Evolutionary conservation across 2,113 vertebrate species (phyloP).

Genomic region (Periophthalmodon schlosseri): DNA sequence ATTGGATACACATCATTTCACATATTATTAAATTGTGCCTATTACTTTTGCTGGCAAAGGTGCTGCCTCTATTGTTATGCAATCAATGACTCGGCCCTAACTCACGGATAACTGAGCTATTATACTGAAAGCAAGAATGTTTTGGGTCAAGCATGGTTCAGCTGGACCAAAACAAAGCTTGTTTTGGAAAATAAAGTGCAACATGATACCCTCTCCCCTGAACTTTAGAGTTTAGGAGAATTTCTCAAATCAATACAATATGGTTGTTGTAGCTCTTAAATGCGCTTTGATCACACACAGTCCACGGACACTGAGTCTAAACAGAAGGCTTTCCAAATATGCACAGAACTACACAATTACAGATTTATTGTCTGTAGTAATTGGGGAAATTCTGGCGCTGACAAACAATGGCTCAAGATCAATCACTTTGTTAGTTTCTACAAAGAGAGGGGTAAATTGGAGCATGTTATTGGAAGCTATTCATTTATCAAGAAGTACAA

Average conservation of each 20-base stretch:
- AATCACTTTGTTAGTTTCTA: constrained; percentile 2
- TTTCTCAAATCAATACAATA: constrained; percentile 23
- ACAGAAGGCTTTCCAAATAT: neutral
- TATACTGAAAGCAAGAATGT: constrained; percentile 16
- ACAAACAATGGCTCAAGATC: neutral
- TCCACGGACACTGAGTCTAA: neutral
- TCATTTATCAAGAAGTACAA: constrained; percentile 18
- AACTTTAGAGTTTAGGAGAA: constrained; percentile 25
- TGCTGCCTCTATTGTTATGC: neutral
- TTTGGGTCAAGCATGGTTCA: constrained; percentile 18
- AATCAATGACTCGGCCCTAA: neutral
- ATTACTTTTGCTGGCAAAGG: neutral
- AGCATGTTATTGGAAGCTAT: constrained; percentile 37
- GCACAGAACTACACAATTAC: neutral
- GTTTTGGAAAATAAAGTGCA: constrained; percentile 3
- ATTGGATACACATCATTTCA: neutral
- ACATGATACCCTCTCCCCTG: neutral
- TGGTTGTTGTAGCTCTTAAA: constrained; percentile 23
- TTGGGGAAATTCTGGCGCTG: constrained; percentile 23
- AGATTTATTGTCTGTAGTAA: constrained; percentile 16
- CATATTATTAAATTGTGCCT: neutral
- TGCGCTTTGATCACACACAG: neutral
- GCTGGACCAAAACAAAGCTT: constrained; percentile 18
- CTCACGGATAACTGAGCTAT: neutral
- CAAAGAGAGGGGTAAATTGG: constrained; percentile 21